These are phyloP conservation scores for Oncorhynchus kisutch DNA, from an alignment of 2,113 vertebrate species.

Conservation along the genomic window DNA sequence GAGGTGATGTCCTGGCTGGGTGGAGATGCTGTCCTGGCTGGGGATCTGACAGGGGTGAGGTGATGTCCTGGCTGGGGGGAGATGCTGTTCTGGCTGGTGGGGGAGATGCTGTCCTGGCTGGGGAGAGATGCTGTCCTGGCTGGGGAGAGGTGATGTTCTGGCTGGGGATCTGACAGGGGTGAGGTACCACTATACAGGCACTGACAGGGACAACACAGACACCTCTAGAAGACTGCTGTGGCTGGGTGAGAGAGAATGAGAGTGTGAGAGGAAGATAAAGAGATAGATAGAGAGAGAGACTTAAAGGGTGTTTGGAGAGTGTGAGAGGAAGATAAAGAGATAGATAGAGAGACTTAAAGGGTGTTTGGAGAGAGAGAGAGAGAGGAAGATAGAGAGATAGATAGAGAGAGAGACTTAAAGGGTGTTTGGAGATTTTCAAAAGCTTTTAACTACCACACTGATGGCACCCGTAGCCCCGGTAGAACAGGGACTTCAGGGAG, in stretches of 20 bases:
- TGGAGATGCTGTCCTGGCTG: accelerated
- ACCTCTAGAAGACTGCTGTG: too few species aligned
- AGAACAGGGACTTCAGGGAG: neutral
- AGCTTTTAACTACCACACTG: neutral
- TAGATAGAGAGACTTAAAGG: slow-evolving; percentile 23
- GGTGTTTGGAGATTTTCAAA: neutral
- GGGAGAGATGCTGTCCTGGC: too few species aligned
- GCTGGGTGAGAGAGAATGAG: neutral
- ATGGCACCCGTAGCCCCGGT: neutral
- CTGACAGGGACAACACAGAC: neutral
- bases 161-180: neutral
- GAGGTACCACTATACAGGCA: too few species aligned
- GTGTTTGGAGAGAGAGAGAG: neutral
- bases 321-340: slow-evolving; percentile 8
- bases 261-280: slow-evolving; percentile 5
- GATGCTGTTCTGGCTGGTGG: too few species aligned
- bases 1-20: too few species aligned
- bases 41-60: too few species aligned
- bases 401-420: slow-evolving; percentile 27
- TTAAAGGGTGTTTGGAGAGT: neutral
- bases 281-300: slow-evolving; percentile 33
- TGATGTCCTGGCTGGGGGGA: too few species aligned
- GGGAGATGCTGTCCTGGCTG: too few species aligned
- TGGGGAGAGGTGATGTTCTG: too few species aligned
- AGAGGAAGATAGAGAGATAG: slow-evolving; percentile 19